Conservation (phyloP, 2,113 vertebrate species). For the Cavia porcellus region DNA sequence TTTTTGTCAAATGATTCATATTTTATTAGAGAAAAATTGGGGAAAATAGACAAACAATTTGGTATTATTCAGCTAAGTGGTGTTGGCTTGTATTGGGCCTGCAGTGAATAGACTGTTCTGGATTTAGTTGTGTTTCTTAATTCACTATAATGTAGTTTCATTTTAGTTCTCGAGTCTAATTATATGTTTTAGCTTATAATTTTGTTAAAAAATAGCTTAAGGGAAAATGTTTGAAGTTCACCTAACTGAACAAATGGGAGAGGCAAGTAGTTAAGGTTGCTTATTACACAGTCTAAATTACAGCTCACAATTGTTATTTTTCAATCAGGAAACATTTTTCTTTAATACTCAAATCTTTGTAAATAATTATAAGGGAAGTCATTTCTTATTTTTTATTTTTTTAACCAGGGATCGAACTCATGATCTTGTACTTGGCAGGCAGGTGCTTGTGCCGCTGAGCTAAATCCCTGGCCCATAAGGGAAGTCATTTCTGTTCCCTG, state of each 20-base stretch:
- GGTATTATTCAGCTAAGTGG: background rate
- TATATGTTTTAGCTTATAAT: slow-evolving; percentile 37
- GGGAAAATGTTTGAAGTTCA: slow-evolving; percentile 12
- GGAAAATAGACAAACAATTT: background rate
- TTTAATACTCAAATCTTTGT: background rate
- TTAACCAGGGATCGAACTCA: too few relatives aligned
- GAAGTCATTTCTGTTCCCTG: background rate
- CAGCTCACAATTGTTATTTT: background rate
- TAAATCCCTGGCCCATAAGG: background rate
- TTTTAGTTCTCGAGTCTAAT: slow-evolving; percentile 32
- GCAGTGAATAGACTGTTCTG: background rate
- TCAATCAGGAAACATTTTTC: background rate
- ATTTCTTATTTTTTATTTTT: background rate
- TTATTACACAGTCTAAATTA: background rate
- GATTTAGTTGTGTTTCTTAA: background rate
- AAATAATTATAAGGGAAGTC: background rate
- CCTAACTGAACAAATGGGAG: background rate
- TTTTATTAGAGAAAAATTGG: background rate
- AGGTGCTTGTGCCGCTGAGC: too few relatives aligned
- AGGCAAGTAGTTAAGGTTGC: background rate
- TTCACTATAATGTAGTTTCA: background rate
- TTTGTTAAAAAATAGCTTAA: slow-evolving; percentile 40
- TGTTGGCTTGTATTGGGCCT: background rate
- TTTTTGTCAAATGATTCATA: background rate
- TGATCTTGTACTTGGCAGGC: too few relatives aligned